These are phyloP conservation scores for Sceliomorpha sp. DNA, from an alignment of 2,888 invertebrate genomes.

Conservation along the genomic window DNA sequence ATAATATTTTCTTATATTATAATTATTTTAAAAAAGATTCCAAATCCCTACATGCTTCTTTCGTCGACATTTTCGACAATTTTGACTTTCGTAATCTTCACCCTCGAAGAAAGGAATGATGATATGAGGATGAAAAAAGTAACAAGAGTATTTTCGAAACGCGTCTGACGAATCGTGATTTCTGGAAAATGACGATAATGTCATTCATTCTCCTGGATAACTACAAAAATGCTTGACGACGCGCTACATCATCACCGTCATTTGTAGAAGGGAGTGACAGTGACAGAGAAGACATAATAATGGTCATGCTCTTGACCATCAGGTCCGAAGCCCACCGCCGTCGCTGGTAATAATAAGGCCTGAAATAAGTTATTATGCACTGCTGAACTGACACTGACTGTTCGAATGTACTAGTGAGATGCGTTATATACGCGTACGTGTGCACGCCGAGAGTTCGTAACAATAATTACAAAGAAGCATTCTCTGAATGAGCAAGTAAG, in stretches of 20 bases:
- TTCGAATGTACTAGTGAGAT: constrained; percentile 51
- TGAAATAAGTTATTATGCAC: constrained; percentile 72
- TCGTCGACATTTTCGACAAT: too few species aligned
- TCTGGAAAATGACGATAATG: constrained; percentile 34
- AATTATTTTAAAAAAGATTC: too few species aligned
- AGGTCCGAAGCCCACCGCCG: constrained; percentile 64
- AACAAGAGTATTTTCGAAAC: not conserved
- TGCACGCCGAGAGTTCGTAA: constrained; percentile 42
- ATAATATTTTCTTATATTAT: too few species aligned
- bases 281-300: constrained; percentile 64
- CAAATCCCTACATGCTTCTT: too few species aligned
- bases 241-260: constrained; percentile 42
- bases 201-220: constrained; percentile 17
- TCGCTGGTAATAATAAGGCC: constrained; percentile 71
- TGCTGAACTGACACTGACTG: constrained; percentile 61
- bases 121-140: too few species aligned
- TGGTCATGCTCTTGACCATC: constrained; percentile 60
- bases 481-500: constrained; percentile 37
- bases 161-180: too few species aligned
- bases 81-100: not conserved
- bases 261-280: constrained; percentile 53
- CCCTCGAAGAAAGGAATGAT: not conserved
- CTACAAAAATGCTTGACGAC: constrained; percentile 29
- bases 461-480: constrained; percentile 62
- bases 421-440: constrained; percentile 39